Evolutionary conservation across 2,113 vertebrate species (phyloP), one percentile per base, ranked within the genome.

Genomic region (Suncus etruscus): DNA sequence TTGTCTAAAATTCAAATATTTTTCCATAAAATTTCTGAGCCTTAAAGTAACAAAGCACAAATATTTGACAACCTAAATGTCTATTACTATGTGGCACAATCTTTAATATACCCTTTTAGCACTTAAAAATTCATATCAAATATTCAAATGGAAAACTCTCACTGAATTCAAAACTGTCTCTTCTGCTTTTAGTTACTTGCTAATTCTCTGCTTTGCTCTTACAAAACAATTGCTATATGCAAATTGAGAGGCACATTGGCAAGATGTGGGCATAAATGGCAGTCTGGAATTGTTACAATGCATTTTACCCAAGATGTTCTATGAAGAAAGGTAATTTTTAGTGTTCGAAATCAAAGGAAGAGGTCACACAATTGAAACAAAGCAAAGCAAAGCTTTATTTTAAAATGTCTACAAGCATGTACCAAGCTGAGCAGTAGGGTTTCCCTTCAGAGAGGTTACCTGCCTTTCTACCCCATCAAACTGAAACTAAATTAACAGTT

Each of bases 1-100:
- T 91, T 94, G 79, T 75, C 83, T 92, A 70, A 90, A 92, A 95
- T 94, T 95, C 61, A 89, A 89, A 93, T 88, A 94, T 63, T 69
- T 93, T 93, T 86, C n/a, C 86, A 81, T 94, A 79, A 79, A 66
- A 92, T 86, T 93, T 91, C 73, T 86, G 61, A 61, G 73, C 84
- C 90, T 91, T 18, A 50, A 39, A 80, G 65, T 84, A 61, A 32
- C 61, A 90, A 84, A 58, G 24, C 54, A 79, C 50, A 94, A 93
- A 77, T 84, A 93, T 89, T 89, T 94, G 92, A 87, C 83, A 95
- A 32, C 8, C 29, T 51, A 87, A 75, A 9, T 83, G 18, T 70
- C 83, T 83, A 73, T 90, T 90, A 39, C 83, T 83, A 20, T 63
- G 51, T 83, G 29, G 20, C 66, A 51, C 47, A 78, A 70, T 81